Base-by-base conservation (phyloP, 2,797 vertebrate species). In the Simalia tracyae region DNA sequence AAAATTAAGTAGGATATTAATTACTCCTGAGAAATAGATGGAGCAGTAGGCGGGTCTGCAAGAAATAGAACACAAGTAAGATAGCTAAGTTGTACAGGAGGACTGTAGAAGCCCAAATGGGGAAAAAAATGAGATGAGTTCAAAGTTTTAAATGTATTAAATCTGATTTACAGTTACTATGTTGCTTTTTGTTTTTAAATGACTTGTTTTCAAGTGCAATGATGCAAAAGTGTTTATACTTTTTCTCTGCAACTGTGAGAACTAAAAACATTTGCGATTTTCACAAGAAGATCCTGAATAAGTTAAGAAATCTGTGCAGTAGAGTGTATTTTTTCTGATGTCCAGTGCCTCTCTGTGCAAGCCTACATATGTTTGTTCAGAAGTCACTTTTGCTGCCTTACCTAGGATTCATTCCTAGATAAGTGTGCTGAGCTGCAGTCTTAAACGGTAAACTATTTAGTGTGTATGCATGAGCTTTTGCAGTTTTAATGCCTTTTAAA, bases 301-400 rank as follows among this genome's bases (percentile, higher is more conserved):
- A 46, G 72, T 19, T 31, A 31, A 68, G 66, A 50, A 94, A 76
- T 81, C 95, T 28, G 2, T 28, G 26, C 28, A 5, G 1, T 31
- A 72, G 89, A 95, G 84, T 95, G 90, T 89, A 42, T 92, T 95
- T 89, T 12, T 0, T 6, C 15, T 92, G 76, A 10, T 64, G 92
- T 0, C 46, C 24, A 4, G 31, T 96, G 66, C 76, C 50, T 94
- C 56, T 36, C 17, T 31, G 24, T n/a, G 42, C 57, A 36, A 14
- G 63, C 42, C 42, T 88, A 14, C 24, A 6, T n/a, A 61, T 22
- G 4, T 87, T 46, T 64, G 26, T 61, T 90, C 64, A 76, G 17
- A 60, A 46, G 17, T 28, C n/a, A 81, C 7, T 72, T 31, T 36
- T 66, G 11, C 11, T 91, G 64, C 50, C 56, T 60, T 76, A 15